Evolutionary conservation across 1,140 invertebrate genomes (phyloP), one percentile per base, ranked within the genome.

Genomic region (Steinernema feltiae): DNA sequence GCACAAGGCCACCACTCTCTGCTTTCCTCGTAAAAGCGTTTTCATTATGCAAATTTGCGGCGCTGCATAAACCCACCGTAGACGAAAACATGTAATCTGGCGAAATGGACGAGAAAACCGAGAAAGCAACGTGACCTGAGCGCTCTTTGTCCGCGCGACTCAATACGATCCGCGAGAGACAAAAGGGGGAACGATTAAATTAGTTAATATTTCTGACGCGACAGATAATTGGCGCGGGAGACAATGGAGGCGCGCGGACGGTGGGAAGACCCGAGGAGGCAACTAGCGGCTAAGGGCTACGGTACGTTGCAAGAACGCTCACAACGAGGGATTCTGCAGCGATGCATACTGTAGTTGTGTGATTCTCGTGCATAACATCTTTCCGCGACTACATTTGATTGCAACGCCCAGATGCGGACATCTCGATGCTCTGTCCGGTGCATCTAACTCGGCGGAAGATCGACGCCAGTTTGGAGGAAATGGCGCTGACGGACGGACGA

Each of bases 21-120:
- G 18, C 7, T 41, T 18, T 41, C 35, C 35, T 63, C 53, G 53
- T 63, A 63, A 63, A 63, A 63, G 53, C 53, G 53, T 63, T 27
- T 63, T 27, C 53, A 63, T 63, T 63, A 63, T 63, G 53, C 53
- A 63, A 63, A 63, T 63, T 63, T 21, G 53, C 15, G 2, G 2
- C 15, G 7, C 53, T 63, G 24, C 53, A 63, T 63, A 63, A 63
- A 63, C 53, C 53, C 7, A 63, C 53, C 53, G 53, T 63, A 63
- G 53, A 15, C 53, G 53, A 63, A 63, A 63, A 63, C 53, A 63
- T 63, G 53, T 63, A 63, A 27, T 63, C 53, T 21, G 35, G 7
- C 18, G 35, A 63, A 3, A 27, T 3, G 24, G 24, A 63, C 3
- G 15, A n/a, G 53, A 63, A 63, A 63, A 63, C 15, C 24, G 53